These are phyloP conservation scores for Caenorhabditis virilis DNA, from an alignment of 2,888 invertebrate species.

Conservation along the genomic window DNA sequence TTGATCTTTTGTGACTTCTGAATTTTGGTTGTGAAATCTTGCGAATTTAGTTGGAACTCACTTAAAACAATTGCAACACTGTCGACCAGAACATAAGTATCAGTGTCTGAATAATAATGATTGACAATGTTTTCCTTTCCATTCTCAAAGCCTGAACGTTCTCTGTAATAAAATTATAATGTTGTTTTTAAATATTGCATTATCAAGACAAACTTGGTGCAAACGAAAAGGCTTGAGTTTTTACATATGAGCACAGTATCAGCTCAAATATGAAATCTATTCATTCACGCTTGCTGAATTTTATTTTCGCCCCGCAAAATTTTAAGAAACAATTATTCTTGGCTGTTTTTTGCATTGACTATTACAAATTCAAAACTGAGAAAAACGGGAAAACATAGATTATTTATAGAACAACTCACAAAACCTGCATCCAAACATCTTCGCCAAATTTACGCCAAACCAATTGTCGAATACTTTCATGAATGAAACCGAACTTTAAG, in stretches of 20 bases:
- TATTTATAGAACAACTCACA: conserved; percentile 56
- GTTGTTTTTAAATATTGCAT: background rate
- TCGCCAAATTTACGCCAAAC: conserved; percentile 59
- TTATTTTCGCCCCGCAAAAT: too few species aligned
- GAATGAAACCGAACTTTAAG: conserved; percentile 61
- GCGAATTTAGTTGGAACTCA: background rate
- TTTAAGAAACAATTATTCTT: too few species aligned
- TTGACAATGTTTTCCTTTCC: conserved; percentile 63
- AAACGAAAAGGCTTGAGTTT: too few species aligned
- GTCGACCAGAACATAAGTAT: conserved; percentile 55
- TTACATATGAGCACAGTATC: too few species aligned
- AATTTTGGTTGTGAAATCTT: conserved; percentile 1
- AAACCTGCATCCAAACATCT: conserved; percentile 52
- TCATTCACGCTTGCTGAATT: too few species aligned
- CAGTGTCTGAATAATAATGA: conserved; percentile 57
- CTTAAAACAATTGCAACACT: conserved; percentile 37
- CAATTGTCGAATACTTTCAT: conserved; percentile 60
- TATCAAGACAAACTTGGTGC: too few species aligned
- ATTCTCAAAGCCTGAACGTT: conserved; percentile 55
- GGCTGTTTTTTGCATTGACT: too few species aligned
- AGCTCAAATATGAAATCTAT: too few species aligned
- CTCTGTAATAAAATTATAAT: conserved; percentile 27
- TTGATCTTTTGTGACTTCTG: conserved; percentile 55
- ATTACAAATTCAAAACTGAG: background rate
- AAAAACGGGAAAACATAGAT: too few species aligned